These are phyloP conservation scores for Pseudococcus viburni DNA, from an alignment of 2,888 invertebrate species.

Conservation along the genomic window DNA sequence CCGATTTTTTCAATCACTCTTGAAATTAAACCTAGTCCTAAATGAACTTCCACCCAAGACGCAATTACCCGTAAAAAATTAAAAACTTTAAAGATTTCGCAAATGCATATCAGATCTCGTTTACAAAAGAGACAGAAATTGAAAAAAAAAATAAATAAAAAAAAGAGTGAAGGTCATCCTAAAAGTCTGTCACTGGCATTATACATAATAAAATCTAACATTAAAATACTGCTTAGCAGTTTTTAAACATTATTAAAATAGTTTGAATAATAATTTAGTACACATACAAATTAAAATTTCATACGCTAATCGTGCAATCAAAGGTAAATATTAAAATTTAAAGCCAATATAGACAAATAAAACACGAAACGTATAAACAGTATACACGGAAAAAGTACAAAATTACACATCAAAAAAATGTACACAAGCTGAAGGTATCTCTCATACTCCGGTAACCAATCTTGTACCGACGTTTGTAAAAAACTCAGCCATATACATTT, in stretches of 20 bases:
- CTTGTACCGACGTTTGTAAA: not conserved
- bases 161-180: conserved; percentile 44
- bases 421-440: conserved; percentile 45
- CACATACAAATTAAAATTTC: conserved; percentile 49
- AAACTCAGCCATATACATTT: conserved; percentile 38
- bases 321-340: conserved; percentile 46
- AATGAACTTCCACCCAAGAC: not conserved
- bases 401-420: conserved; percentile 45
- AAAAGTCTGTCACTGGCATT: conserved; percentile 56
- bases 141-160: conserved; percentile 32
- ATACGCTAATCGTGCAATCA: conserved; percentile 51
- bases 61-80: not conserved
- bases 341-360: conserved; percentile 52
- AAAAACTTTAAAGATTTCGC: conserved; percentile 34
- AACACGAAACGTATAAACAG: conserved; percentile 55
- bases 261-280: conserved; percentile 45
- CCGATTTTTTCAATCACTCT: not conserved
- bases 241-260: conserved; percentile 51
- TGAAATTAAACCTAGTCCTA: not conserved
- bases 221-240: conserved; percentile 56
- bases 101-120: conserved; percentile 66
- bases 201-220: conserved; percentile 52
- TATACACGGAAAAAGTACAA: conserved; percentile 52
- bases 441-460: conserved; percentile 13
- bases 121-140: conserved; percentile 56